Percentiles rank a stretch among this genome's conserved stretches.
Conservation (phyloP, 2,113 vertebrate species). For the Thomomys bottae region DNA sequence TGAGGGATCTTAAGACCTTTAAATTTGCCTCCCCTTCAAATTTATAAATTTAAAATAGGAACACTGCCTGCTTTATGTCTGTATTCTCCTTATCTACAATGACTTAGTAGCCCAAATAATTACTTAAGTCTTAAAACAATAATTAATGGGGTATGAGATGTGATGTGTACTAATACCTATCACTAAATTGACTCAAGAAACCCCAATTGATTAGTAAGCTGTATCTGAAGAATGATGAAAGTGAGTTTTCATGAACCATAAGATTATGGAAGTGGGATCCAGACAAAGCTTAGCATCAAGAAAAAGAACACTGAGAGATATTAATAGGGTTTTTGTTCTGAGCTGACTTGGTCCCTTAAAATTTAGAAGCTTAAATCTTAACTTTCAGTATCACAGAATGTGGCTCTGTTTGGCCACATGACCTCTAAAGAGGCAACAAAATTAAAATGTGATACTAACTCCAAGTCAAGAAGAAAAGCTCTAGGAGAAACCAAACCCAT, state of each 20-base stretch:
- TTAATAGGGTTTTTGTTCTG: not conserved
- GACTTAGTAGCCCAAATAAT: not conserved
- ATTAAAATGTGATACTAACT: not conserved
- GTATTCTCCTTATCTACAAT: not conserved
- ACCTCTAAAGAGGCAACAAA: not conserved
- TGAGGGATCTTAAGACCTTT: not conserved
- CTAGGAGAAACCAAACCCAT: not conserved
- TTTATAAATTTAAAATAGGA: not conserved
- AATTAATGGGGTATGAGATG: not conserved
- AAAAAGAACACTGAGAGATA: not conserved
- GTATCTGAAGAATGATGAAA: not conserved
- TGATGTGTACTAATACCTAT: rapidly evolving
- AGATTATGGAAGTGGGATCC: not conserved
- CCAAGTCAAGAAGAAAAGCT: not conserved
- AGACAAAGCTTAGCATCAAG: not conserved
- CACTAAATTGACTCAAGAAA: not conserved
- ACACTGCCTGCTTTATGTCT: not conserved
- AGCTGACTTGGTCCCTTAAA: not conserved
- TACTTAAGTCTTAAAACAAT: not conserved
- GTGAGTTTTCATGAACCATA: not conserved
- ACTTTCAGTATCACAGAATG: not conserved
- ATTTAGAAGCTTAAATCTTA: not conserved
- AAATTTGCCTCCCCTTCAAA: not conserved
- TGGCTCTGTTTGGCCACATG: not conserved
- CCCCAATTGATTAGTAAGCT: not conserved